Conservation (phyloP, 2,113 vertebrate species). For the Oryzias curvinotus region DNA sequence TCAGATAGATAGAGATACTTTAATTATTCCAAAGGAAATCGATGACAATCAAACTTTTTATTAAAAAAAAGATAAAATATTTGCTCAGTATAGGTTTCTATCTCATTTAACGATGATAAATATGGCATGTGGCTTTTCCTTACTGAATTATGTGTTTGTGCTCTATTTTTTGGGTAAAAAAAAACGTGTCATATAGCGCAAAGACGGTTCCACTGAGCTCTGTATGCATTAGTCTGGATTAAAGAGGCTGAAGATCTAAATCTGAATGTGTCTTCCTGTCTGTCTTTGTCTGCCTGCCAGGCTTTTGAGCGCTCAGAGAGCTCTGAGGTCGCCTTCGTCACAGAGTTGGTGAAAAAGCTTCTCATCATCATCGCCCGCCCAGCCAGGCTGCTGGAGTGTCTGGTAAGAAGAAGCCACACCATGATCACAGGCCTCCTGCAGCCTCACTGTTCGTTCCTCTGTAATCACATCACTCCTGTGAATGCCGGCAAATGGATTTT, state of each 20-base stretch:
- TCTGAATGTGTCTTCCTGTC: background rate
- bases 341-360: slow-evolving; percentile 89
- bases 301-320: slow-evolving; percentile 91
- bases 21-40: no score
- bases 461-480: slow-evolving; percentile 12
- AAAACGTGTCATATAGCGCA: no score
- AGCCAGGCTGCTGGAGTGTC: slow-evolving; percentile 87
- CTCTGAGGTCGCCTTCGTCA: slow-evolving; percentile 88
- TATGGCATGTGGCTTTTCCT: no score
- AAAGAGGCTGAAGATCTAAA: background rate
- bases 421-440: background rate
- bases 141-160: no score
- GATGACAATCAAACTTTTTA: no score
- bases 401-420: slow-evolving; percentile 76
- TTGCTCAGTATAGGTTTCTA: no score
- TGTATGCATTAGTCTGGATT: background rate
- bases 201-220: background rate
- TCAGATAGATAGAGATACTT: no score
- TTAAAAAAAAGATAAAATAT: no score
- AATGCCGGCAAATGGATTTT: slow-evolving; percentile 22
- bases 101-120: no score
- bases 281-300: slow-evolving; percentile 58
- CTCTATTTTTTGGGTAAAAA: no score
- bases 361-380: slow-evolving; percentile 93
- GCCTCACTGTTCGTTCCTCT: background rate